Evolutionary conservation across 2,113 vertebrate genomes (phyloP), one percentile per base, ranked within the genome.

Genomic region (Silurus glanis): DNA sequence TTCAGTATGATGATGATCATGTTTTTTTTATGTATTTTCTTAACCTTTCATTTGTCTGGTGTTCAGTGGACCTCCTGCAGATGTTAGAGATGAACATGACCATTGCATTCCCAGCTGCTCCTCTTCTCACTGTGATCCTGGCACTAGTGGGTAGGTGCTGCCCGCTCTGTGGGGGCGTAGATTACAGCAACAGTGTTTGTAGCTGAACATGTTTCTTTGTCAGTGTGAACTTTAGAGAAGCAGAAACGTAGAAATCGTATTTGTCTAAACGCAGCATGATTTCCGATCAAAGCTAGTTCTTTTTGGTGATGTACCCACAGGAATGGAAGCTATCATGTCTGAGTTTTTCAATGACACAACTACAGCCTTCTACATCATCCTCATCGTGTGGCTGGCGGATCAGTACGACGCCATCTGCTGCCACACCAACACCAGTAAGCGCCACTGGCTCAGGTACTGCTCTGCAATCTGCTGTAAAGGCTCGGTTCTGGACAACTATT

Each of bases 51-150:
- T n/a, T 6, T 62, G 12, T 53, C 37, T 71, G 66, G 10, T 66
- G 86, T 86, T 84, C 94, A 99, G 98, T 99, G 90, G 98, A 99
- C 91, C 95, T 99, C 75, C 94, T 99, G 9, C 98, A 99, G 95
- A 99, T 99, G 98, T 92, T 99, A 93, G 98, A 99, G 92, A 99
- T 99, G 98, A 99, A 99, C 93, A 98, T 99, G 97, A 98, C 97
- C 55, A 98, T 99, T 53, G 98, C 98, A 0, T 99, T 99, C 92
- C 98, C 98, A 0, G 98, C 98, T 1, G 98, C 98, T 66, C 98
- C 98, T 25, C 92, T 99, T 88, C 97, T 99, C 90, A 99, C 98
- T 0, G 98, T 99, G 92, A 99, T 99, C 90, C 94, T 99, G 90
- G 98, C 98, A 49, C 96, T 99, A 0, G 98, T 99, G 0, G 97